These are phyloP conservation scores for Zapus hudsonius DNA, from an alignment of 2,113 vertebrate species.

Conservation along the genomic window DNA sequence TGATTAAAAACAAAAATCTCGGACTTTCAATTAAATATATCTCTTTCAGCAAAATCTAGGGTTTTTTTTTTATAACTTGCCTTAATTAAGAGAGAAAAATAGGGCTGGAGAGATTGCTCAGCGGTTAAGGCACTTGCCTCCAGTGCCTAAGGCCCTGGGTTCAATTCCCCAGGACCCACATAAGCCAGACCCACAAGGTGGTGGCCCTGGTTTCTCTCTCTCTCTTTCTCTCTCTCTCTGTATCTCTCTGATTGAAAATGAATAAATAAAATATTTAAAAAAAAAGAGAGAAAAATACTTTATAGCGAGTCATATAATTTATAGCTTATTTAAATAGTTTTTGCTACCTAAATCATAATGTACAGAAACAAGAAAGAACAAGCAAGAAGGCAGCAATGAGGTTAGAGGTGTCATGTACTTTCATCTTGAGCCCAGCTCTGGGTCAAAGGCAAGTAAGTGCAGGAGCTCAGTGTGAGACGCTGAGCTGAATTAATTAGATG, in stretches of 20 bases:
- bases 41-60: slow-evolving; percentile 1
- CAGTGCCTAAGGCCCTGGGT: too few species aligned
- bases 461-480: not conserved
- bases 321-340: slow-evolving; percentile 44
- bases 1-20: not conserved
- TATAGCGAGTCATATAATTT: not conserved
- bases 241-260: too few species aligned
- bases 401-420: not conserved
- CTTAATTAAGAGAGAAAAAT: slow-evolving; percentile 31
- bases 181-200: too few species aligned
- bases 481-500: slow-evolving; percentile 33
- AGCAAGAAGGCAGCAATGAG: not conserved
- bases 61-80: not conserved
- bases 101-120: too few species aligned
- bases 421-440: not conserved
- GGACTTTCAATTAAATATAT: slow-evolving; percentile 12
- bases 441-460: not conserved
- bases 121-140: too few species aligned
- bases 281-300: slow-evolving; percentile 28
- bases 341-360: slow-evolving; percentile 29
- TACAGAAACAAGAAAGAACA: not conserved
- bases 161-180: too few species aligned
- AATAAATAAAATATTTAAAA: too few species aligned
- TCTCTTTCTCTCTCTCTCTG: too few species aligned
- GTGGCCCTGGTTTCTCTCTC: too few species aligned